These are phyloP conservation scores for Arizona elegans DNA, from an alignment of 2,113 vertebrate species.

Conservation along the genomic window DNA sequence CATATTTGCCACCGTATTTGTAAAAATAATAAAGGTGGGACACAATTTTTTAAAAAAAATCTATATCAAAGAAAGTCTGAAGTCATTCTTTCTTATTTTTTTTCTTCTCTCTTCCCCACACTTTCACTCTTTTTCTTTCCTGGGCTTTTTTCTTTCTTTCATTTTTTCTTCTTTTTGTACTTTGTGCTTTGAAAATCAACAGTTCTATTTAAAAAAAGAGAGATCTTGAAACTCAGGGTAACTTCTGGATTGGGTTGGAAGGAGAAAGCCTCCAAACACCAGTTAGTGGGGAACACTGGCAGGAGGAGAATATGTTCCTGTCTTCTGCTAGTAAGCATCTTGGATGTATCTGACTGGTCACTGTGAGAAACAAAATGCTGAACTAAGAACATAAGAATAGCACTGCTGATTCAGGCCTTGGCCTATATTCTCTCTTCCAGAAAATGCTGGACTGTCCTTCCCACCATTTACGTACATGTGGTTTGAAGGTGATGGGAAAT, in stretches of 20 bases:
- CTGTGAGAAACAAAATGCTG: not conserved
- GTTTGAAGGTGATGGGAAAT: not conserved
- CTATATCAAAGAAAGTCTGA: not conserved
- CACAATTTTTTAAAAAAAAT: not conserved
- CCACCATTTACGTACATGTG: not conserved
- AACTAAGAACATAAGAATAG: not conserved
- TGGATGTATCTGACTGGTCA: not conserved
- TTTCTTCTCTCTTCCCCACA: not conserved
- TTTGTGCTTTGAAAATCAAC: not conserved
- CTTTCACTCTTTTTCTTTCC: not conserved
- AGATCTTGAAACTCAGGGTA: not conserved
- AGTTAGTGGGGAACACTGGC: not conserved
- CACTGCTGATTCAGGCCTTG: not conserved
- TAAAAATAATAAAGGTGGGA: not conserved
- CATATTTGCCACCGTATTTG: not conserved
- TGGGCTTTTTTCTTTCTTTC: too few species aligned
- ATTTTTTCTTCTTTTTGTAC: not conserved
- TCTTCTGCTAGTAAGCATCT: not conserved
- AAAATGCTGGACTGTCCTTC: not conserved
- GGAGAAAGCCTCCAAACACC: not conserved
- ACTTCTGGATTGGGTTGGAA: not conserved
- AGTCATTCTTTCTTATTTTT: not conserved
- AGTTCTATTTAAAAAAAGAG: not conserved
- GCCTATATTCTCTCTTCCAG: not conserved
- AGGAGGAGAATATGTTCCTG: not conserved